phyloP scores from a whole-genome alignment of 2,113 vertebrate genomes.

The Pygoscelis adeliae region DNA sequence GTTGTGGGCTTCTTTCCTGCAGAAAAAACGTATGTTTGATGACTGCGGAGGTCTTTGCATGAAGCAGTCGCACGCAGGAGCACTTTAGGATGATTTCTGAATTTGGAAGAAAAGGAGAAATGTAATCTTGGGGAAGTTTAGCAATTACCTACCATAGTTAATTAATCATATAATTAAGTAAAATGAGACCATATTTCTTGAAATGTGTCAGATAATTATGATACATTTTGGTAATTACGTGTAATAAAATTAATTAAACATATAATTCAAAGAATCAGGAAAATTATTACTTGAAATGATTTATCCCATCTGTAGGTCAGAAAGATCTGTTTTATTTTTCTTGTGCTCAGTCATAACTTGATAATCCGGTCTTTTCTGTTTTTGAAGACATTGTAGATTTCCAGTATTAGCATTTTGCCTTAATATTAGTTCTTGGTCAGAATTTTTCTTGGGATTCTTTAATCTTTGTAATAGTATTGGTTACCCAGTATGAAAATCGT shows the following conservation, averaged over 20 bases:
- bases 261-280: conserved; percentile 63
- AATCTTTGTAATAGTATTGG: conserved; percentile 9
- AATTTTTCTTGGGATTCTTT: conserved; percentile 51
- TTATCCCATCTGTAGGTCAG: conserved; percentile 3
- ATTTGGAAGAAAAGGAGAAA: conserved; percentile 38
- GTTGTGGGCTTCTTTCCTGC: not conserved
- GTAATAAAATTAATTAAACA: conserved; percentile 74
- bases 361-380: not conserved
- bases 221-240: conserved; percentile 67
- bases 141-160: conserved; percentile 64
- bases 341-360: not conserved
- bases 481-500: conserved; percentile 32
- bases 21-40: not conserved
- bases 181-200: conserved; percentile 67
- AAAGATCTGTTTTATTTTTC: conserved; percentile 37
- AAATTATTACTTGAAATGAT: conserved; percentile 53
- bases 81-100: not conserved
- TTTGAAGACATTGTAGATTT: conserved; percentile 31
- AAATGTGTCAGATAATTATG: conserved; percentile 73
- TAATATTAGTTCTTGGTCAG: conserved; percentile 2
- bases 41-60: not conserved
- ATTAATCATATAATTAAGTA: conserved; percentile 71
- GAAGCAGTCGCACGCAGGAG: not conserved
- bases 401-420: not conserved
- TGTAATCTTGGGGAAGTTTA: conserved; percentile 45